Base-by-base conservation (phyloP, 2,113 vertebrate genomes). In the Bubo blakistoni region DNA sequence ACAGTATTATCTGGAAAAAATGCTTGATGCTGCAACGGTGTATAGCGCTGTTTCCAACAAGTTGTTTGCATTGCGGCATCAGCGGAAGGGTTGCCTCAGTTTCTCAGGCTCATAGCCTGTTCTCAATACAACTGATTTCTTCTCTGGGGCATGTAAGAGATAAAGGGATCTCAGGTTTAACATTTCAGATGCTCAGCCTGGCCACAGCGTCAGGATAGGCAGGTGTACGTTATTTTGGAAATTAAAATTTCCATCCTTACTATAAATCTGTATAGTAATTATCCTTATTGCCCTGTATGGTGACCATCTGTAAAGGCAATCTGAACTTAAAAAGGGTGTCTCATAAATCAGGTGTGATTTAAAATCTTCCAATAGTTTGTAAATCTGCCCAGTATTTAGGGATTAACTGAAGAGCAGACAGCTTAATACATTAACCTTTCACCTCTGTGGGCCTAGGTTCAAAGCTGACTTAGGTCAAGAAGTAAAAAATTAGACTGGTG, bases 351-450 rank as follows among this genome's bases (percentile, higher is more conserved):
- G 87, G 40, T 71, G 47, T 21, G n/a, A 92, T 93, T 95, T 94
- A 86, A 92, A 92, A 93, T 96, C 86, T 97, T 97, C 81, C 90
- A 88, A 21, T 66, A 93, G 90, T 97, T 94, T 87, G 81, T 90
- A 94, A 96, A 94, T 97, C 89, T 95, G 49, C 59, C 69, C 40
- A 47, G 74, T 71, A 81, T 81, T 94, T 92, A 81, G 81, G 81
- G 86, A 96, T 91, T 95, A 97, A 97, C 62, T 96, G 84, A 95
- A 92, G 72, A 95, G 40, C 62, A 94, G 97, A 96, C 96, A 97
- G 81, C 63, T 91, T 96, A 96, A 97, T 97, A 91, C 96, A 97
- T 97, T 97, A 97, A 95, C 93, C 94, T 96, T 90, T 95, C 94
- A 96, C 86, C 93, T 90, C 92, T 83, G 44, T 55, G 61, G 70